phyloP scores from a whole-genome alignment of 2,888 invertebrate genomes.

The Anagyrus pseudococci region DNA sequence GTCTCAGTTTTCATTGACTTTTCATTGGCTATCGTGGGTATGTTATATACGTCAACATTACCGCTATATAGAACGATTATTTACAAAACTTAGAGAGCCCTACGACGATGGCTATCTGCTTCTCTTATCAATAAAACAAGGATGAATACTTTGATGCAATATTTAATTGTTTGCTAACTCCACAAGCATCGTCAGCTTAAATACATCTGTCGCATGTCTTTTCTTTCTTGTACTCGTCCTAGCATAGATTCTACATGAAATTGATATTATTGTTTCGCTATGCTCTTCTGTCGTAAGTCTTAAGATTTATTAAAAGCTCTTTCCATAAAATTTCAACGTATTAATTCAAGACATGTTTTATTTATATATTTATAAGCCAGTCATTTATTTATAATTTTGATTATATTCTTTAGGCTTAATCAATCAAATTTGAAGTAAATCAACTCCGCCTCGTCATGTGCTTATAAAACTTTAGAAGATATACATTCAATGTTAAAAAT shows the following conservation, averaged over 20 bases:
- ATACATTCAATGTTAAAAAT: conserved; percentile 11
- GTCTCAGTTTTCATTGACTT: no score
- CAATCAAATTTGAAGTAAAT: no score
- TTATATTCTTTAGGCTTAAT: background rate
- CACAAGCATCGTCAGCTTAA: no score
- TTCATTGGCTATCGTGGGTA: no score
- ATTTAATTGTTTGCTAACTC: background rate
- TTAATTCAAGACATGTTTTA: background rate
- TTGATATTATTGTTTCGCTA: background rate
- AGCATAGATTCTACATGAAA: no score
- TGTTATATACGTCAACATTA: conserved; percentile 6
- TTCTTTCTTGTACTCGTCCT: no score
- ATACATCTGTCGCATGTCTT: no score
- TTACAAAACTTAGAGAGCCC: conserved; percentile 19
- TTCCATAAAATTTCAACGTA: conserved; percentile 11
- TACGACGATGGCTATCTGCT: conserved; percentile 9
- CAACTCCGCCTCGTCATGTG: no score
- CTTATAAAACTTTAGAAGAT: background rate
- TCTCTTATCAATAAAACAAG: conserved; percentile 13
- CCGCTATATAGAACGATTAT: conserved; percentile 16
- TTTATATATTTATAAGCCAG: background rate
- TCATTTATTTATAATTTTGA: conserved; percentile 12
- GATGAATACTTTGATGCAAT: conserved; percentile 9
- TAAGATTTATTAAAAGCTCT: conserved; percentile 26
- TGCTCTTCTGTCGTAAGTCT: conserved; percentile 9